Evolutionary conservation across 1,140 invertebrate genomes (phyloP).

Genomic region (Pachypeltis micranthus): DNA sequence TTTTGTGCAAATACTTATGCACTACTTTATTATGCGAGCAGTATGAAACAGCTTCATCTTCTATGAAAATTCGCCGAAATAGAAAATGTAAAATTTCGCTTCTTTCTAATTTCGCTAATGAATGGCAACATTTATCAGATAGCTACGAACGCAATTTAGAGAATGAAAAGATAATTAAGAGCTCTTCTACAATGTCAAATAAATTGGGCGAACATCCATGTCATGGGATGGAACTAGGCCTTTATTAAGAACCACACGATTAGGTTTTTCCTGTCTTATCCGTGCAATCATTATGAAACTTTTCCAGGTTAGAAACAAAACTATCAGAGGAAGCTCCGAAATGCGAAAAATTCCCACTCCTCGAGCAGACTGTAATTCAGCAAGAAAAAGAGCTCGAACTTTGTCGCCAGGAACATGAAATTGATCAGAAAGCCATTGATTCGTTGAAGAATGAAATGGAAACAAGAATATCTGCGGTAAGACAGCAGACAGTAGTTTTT

Average conservation of each 20-base stretch:
- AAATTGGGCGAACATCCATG: background rate
- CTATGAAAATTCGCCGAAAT: too few relatives aligned
- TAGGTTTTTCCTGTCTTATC: background rate
- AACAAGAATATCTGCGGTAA: constrained; percentile 12
- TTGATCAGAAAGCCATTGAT: constrained; percentile 15
- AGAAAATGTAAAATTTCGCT: too few relatives aligned
- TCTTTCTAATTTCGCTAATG: background rate
- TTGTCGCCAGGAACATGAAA: constrained; percentile 23
- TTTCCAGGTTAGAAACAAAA: background rate
- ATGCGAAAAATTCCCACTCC: background rate
- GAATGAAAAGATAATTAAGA: too few relatives aligned
- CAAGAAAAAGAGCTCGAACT: constrained; percentile 19
- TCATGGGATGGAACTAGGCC: background rate
- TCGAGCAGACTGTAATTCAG: constrained; percentile 14
- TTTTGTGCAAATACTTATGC: too few relatives aligned
- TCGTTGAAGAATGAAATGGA: constrained; percentile 19
- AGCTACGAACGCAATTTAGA: background rate
- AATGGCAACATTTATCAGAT: background rate
- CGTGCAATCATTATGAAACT: background rate
- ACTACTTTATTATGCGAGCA: too few relatives aligned
- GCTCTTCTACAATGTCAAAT: too few relatives aligned
- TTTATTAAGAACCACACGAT: background rate
- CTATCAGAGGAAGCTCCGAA: background rate
- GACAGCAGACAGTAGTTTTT: too few relatives aligned
- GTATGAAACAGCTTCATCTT: too few relatives aligned